Conservation (phyloP, 2,113 vertebrate species). For the Vanacampus margaritifer region DNA sequence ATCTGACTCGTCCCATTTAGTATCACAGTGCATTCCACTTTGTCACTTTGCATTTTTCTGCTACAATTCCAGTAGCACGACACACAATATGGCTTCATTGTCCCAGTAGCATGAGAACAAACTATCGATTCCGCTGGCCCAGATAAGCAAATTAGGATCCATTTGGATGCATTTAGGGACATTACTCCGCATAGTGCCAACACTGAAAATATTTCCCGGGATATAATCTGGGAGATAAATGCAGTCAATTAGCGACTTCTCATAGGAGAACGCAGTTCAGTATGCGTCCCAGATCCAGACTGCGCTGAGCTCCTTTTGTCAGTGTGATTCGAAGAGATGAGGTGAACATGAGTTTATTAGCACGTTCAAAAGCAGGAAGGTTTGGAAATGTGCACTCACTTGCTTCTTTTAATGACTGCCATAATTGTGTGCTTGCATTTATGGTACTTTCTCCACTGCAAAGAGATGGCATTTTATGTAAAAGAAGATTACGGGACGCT, state of each 20-base stretch:
- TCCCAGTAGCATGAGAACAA: background rate
- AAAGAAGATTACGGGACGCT: no score
- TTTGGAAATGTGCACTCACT: background rate
- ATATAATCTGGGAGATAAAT: constrained; percentile 27
- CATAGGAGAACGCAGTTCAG: constrained; percentile 35
- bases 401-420: constrained; percentile 7
- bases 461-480: no score
- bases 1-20: no score
- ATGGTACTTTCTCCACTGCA: no score
- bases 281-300: constrained; percentile 43
- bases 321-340: constrained; percentile 42
- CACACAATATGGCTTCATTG: background rate
- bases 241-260: constrained; percentile 34
- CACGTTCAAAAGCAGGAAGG: constrained; percentile 48
- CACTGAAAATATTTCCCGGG: constrained; percentile 16
- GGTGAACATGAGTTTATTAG: constrained; percentile 55
- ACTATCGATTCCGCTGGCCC: background rate
- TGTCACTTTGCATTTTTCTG: background rate
- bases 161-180: background rate
- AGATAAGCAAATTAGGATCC: constrained; percentile 15
- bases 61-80: background rate
- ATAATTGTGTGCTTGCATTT: background rate
- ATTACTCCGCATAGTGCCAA: constrained; percentile 6
- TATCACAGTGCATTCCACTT: background rate
- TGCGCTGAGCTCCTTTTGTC: constrained; percentile 35